Conservation (phyloP, 1,140 invertebrate species). For the Drosophila albomicans region DNA sequence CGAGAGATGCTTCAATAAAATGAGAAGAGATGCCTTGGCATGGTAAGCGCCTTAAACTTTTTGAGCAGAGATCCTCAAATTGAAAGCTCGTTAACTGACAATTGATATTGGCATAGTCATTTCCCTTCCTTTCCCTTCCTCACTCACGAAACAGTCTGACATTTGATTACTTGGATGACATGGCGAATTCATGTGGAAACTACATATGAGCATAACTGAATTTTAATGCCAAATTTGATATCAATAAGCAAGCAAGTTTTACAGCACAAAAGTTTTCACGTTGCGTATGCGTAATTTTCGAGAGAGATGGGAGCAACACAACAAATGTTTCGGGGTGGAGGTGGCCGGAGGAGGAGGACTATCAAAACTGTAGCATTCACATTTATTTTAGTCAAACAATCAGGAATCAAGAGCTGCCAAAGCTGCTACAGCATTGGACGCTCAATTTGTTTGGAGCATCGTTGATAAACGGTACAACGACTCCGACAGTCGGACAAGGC, state of each 20-base stretch:
- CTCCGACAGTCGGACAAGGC: constrained; percentile 13
- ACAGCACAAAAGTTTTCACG: neutral
- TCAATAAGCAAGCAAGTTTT: neutral
- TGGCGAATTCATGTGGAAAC: too few species aligned
- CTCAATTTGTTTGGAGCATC: constrained; percentile 60
- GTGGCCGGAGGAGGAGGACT: neutral
- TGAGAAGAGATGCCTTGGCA: neutral
- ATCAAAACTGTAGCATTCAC: constrained; percentile 27
- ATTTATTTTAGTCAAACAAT: constrained; percentile 31
- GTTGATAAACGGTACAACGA: constrained; percentile 50
- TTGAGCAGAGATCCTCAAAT: neutral
- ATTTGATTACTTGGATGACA: neutral
- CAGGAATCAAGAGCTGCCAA: constrained; percentile 18
- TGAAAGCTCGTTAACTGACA: neutral
- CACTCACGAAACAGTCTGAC: neutral
- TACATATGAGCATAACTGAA: too few species aligned
- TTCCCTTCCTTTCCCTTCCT: too few species aligned
- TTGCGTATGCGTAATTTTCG: constrained; percentile 28
- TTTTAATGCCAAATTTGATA: too few species aligned
- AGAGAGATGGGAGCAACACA: neutral
- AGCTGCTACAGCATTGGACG: constrained; percentile 45
- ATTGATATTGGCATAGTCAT: neutral
- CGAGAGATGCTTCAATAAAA: neutral
- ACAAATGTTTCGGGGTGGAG: too few species aligned
- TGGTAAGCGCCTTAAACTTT: neutral